These are phyloP conservation scores for Murina feae DNA, from an alignment of 2,113 vertebrate species.

Conservation along the genomic window DNA sequence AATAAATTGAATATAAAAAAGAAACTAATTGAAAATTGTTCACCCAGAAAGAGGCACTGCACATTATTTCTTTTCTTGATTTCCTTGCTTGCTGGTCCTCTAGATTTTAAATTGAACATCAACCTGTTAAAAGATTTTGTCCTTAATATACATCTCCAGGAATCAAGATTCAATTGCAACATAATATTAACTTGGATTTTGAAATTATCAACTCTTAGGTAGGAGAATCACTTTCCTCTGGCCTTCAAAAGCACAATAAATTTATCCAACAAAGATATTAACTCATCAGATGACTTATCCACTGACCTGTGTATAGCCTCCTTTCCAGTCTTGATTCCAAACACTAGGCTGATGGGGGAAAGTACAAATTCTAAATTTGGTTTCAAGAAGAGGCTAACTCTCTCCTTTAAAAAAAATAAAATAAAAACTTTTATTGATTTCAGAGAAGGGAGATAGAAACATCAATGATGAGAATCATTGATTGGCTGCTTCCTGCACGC, in stretches of 20 bases:
- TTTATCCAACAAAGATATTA: neutral
- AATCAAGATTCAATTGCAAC: neutral
- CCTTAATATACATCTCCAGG: neutral
- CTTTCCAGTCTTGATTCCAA: constrained; percentile 6
- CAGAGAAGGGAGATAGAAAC: too few relatives aligned
- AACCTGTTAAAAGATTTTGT: neutral
- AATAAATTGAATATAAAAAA: too few relatives aligned
- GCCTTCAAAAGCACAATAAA: neutral
- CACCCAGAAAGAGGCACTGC: neutral
- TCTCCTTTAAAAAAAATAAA: too few relatives aligned
- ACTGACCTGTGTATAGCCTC: neutral
- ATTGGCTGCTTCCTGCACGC: too few relatives aligned
- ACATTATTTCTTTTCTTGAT: neutral
- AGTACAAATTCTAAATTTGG: neutral
- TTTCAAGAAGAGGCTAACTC: neutral
- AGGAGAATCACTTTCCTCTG: neutral
- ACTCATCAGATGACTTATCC: constrained; percentile 12
- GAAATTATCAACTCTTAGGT: neutral
- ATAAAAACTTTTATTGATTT: too few relatives aligned
- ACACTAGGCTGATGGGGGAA: neutral
- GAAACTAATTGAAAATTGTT: neutral
- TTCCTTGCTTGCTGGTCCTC: neutral
- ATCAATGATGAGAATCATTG: too few relatives aligned
- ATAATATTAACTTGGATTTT: constrained; percentile 13
- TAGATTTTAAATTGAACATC: neutral